Base-by-base conservation (phyloP, 1,140 invertebrate genomes). In the Pseudomyrmex flavicornis region DNA sequence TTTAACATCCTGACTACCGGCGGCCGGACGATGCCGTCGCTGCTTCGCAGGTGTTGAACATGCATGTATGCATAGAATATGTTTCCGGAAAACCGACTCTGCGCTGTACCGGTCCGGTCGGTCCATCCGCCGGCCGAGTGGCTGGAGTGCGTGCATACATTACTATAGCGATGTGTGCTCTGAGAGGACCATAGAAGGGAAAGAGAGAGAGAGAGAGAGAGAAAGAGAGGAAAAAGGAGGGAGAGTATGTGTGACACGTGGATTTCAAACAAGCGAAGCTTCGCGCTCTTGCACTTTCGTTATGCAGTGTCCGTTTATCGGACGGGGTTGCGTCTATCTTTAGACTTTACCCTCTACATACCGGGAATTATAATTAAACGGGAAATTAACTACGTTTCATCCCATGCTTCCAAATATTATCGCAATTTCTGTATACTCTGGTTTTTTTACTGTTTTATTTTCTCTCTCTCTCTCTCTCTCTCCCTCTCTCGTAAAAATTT, bases 31-130 rank as follows among this genome's bases (percentile, higher is more conserved):
- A 82, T 85, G 86, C 73, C 68, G 74, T 48, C 82, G 75, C 52
- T 85, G 83, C 76, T 85, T 85, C 77, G 87, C 91, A 87, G 89
- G 89, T 90, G 91, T 91, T 91, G 90, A 90, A 92, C 90, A 93
- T 93, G 91, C 87, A 92, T 92, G 90, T 93, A 93, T 93, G 89
- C 91, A 92, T 91, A 92, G 90, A 92, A 88, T 89, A 89, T 88
- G 88, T 89, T 89, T 89, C 88, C 88, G 88, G 88, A 84, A 89
- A 89, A 88, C 74, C 88, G 80, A 84, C 74, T 88, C 84, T 69
- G 65, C 9, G 35, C 63, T 65, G 59, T 76, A 63, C n/a, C 56
- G 73, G 63, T 66, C 63, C 52, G 62, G 65, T 56, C 56, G 75
- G 59, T 79, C 61, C 69, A 75, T 65, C 58, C 22, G 59, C 75